phyloP scores from a whole-genome alignment of 1,140 invertebrate species.

The Eupristina koningsbergeri region DNA sequence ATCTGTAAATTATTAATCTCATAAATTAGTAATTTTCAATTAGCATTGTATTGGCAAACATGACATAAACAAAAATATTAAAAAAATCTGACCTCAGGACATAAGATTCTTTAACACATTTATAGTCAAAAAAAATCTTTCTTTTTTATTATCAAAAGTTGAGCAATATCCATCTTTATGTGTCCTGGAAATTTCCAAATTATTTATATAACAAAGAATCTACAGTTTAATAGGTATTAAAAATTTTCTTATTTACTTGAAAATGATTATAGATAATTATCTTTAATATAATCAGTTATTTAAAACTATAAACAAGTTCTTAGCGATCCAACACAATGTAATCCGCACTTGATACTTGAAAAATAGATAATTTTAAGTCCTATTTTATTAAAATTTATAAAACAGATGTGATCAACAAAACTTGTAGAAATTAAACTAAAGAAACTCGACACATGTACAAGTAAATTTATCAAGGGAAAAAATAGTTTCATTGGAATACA shows the following conservation, averaged over 20 bases:
- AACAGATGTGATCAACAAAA: constrained; percentile 7
- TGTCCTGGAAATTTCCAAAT: constrained; percentile 34
- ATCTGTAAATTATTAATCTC: background rate
- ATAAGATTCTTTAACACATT: constrained; percentile 42
- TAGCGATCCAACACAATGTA: constrained; percentile 37
- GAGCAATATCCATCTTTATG: constrained; percentile 43
- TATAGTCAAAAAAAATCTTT: constrained; percentile 45
- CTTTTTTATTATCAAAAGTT: constrained; percentile 41
- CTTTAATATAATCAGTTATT: constrained; percentile 31
- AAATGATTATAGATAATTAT: constrained; percentile 11
- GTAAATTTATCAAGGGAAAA: constrained; percentile 17
- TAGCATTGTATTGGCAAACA: constrained; percentile 35
- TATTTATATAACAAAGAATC: constrained; percentile 6
- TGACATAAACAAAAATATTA: constrained; percentile 50
- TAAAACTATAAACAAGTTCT: constrained; percentile 42
- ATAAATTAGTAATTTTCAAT: constrained; percentile 35
- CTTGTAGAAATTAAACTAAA: constrained; percentile 13
- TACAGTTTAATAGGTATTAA: background rate
- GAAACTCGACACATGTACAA: constrained; percentile 17
- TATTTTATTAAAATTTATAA: constrained; percentile 3
- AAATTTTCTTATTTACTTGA: constrained; percentile 24
- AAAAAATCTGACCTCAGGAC: constrained; percentile 48
- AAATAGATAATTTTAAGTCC: constrained; percentile 1
- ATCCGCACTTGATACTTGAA: constrained; percentile 29
- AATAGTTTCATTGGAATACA: constrained; percentile 33